Evolutionary conservation across 2,113 vertebrate species (phyloP).

Genomic region (Parotia lawesii): DNA sequence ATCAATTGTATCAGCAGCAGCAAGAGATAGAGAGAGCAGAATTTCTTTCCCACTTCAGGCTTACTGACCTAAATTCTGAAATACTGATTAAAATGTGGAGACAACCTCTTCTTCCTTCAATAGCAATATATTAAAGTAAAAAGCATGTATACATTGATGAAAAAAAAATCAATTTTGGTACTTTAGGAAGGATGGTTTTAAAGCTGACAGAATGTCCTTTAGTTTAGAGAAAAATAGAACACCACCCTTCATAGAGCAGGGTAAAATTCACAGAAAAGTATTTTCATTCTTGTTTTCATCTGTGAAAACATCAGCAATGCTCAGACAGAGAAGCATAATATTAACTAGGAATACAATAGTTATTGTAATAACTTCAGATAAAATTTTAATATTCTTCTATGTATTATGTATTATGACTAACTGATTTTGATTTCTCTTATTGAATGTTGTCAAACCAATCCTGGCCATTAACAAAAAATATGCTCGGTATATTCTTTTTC

Average conservation of each 20-base stretch:
- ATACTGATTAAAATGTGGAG: neutral
- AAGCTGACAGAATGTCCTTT: neutral
- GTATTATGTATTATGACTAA: neutral
- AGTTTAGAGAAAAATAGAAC: neutral
- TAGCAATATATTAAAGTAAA: neutral
- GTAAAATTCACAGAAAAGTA: neutral
- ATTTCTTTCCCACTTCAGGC: neutral
- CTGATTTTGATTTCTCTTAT: neutral
- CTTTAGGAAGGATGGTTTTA: neutral
- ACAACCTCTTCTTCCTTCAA: neutral
- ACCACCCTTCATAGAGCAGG: accelerated
- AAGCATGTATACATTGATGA: neutral
- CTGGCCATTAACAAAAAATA: neutral
- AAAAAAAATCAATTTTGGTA: neutral
- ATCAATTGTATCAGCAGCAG: neutral
- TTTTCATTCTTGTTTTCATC: neutral
- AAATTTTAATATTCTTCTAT: neutral
- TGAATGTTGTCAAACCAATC: neutral
- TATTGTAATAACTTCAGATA: neutral
- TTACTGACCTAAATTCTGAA: neutral
- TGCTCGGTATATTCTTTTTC: neutral
- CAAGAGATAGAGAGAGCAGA: neutral
- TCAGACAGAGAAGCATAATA: neutral
- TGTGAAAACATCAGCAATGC: neutral
- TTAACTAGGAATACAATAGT: neutral